phyloP scores from a whole-genome alignment of 2,797 vertebrate genomes.

The Caiman crocodilus region DNA sequence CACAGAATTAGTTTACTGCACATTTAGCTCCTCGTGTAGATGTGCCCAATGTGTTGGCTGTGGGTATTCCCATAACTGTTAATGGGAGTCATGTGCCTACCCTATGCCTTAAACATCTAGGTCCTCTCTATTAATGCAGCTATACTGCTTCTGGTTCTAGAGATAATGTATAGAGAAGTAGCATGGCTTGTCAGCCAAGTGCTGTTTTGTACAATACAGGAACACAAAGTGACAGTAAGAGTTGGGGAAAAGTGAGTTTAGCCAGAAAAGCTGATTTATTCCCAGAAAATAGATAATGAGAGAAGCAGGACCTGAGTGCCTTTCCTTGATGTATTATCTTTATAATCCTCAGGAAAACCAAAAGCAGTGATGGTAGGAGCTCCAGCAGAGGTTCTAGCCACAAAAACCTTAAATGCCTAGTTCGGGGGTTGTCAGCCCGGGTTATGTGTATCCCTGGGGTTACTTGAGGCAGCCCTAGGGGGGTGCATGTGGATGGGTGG shows the following conservation, averaged over 20 bases:
- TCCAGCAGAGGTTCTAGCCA: background rate
- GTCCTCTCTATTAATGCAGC: background rate
- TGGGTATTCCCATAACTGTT: background rate
- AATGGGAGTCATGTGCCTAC: background rate
- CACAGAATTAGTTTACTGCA: too few relatives aligned
- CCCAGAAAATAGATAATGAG: background rate
- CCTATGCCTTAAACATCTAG: background rate
- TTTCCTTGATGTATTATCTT: background rate
- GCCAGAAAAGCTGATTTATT: background rate
- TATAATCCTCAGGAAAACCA: background rate
- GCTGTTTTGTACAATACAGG: too few relatives aligned
- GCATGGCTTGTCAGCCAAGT: background rate
- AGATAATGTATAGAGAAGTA: background rate
- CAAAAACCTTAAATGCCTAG: background rate
- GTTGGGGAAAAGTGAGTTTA: background rate
- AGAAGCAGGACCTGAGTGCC: background rate
- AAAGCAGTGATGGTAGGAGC: too few relatives aligned
- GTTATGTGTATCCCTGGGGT: too few relatives aligned
- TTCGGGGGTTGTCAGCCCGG: too few relatives aligned
- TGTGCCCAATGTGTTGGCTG: background rate
- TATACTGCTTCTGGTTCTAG: too few relatives aligned
- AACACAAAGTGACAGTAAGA: background rate
- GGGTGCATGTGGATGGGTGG: too few relatives aligned
- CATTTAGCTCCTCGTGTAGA: too few relatives aligned
- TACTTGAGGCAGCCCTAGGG: too few relatives aligned